These are phyloP conservation scores for Dinothrombium tinctorium DNA, from an alignment of 1,140 invertebrate species.

Conservation along the genomic window DNA sequence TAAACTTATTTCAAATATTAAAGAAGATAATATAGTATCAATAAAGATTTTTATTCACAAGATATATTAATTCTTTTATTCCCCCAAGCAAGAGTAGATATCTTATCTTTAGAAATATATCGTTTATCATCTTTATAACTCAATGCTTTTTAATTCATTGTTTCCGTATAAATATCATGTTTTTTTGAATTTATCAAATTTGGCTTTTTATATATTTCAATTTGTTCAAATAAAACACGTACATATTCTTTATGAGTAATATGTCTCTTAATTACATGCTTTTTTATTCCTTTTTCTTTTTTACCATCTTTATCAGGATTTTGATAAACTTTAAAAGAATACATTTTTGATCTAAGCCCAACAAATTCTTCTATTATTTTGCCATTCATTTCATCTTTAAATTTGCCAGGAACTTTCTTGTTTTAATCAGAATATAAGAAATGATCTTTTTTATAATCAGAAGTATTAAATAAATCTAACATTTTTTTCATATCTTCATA, in stretches of 20 bases:
- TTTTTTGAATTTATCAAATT: no score
- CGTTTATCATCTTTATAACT: no score
- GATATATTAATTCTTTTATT: no score
- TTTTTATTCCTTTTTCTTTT: not conserved
- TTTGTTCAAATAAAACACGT: not conserved
- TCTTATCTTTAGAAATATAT: no score
- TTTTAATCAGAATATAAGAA: slow-evolving; percentile 17
- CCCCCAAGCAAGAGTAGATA: no score
- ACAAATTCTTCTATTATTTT: slow-evolving; percentile 21
- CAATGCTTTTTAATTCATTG: no score
- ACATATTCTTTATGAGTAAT: not conserved
- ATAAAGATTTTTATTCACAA: no score
- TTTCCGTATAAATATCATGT: no score
- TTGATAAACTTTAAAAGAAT: slow-evolving; percentile 5
- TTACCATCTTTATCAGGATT: not conserved
- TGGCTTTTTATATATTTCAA: no score
- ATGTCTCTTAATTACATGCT: not conserved
- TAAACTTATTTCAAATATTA: no score
- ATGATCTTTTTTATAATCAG: slow-evolving; percentile 14
- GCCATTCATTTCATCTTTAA: slow-evolving; percentile 26
- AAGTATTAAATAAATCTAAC: slow-evolving; percentile 11
- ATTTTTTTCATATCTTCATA: slow-evolving; percentile 13
- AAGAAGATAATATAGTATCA: no score
- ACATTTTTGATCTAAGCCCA: slow-evolving; percentile 21
- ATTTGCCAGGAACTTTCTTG: slow-evolving; percentile 26